Evolutionary conservation across 1,140 invertebrate genomes (phyloP).

Genomic region (Nebria ingens): DNA sequence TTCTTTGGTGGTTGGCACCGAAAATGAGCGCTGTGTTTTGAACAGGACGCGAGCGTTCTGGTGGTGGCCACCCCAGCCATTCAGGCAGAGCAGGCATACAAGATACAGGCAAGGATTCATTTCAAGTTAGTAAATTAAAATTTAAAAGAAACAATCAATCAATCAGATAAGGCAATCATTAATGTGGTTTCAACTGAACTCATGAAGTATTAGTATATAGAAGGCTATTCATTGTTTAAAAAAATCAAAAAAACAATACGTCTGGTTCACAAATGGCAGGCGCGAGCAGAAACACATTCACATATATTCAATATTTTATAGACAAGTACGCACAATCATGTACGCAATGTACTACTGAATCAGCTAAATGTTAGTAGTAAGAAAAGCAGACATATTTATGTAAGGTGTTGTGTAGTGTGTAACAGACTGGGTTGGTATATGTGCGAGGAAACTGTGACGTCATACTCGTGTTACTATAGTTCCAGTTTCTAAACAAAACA

Average conservation of each 20-base stretch:
- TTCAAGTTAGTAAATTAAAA: slow-evolving; percentile 9
- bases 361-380: too few relatives aligned
- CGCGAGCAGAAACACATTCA: slow-evolving; percentile 2
- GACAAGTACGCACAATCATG: neutral
- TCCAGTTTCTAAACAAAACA: too few relatives aligned
- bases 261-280: too few relatives aligned
- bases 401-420: too few relatives aligned
- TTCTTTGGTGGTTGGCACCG: slow-evolving; percentile 75
- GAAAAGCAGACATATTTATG: too few relatives aligned
- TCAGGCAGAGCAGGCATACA: slow-evolving; percentile 24
- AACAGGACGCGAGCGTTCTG: slow-evolving; percentile 66
- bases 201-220: too few relatives aligned
- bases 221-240: too few relatives aligned
- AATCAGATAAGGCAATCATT: neutral
- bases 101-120: slow-evolving; percentile 25
- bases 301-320: neutral
- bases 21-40: slow-evolving; percentile 84
- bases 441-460: neutral
- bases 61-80: slow-evolving; percentile 20
- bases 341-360: neutral
- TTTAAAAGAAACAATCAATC: slow-evolving; percentile 9
- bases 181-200: too few relatives aligned
- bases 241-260: too few relatives aligned
- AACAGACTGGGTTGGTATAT: neutral
- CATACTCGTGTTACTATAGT: too few relatives aligned